Base-by-base conservation (phyloP, 2,888 invertebrate species). In the Drosophila birchii region DNA sequence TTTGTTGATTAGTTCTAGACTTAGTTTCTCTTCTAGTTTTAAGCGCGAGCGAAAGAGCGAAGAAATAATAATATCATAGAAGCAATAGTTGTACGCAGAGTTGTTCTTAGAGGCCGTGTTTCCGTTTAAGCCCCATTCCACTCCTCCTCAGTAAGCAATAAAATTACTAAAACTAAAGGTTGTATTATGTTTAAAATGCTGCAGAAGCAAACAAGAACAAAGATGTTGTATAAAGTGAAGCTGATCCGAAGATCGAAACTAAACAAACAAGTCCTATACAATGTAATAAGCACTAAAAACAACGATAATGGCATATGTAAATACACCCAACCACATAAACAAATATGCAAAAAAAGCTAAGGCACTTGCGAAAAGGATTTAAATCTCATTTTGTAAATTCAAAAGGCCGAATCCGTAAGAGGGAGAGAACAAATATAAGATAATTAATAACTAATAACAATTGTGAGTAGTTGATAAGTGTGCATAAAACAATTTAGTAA, bases 1-100 rank as follows among this genome's bases (percentile, higher is more conserved):
- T 91, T 91, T 90, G 90, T 90, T 90, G 87, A 90, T 90, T 91
- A 90, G 90, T 90, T 90, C 51, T 90, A 90, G 90, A 77, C 68
- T 81, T 89, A 89, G 81, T 88, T 87, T 81, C 68, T 43, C 68
- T 78, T 66, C 72, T 86, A 86, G 76, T 79, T 75, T 79, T 86
- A 86, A 80, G 81, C 56, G 63, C 70, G 70, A 76, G 3, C 12
- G 49, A 74, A 54, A 55, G 54, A 58, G 54, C 69, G 36, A 20
- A 67, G 8, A 64, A 64, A 44, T 47, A 54, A 53, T 49, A 64
- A 58, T 73, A 79, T 72, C 74, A 78, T 73, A 73, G 62, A 68
- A 55, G 60, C 68, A 66, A 72, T 68, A 63, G 39, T 72, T 49
- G 61, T 16, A 64, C 36, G 49, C 39, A 43, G 53, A 63, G 51